A percentile compares a stretch with the other conserved stretches of the same genome.
phyloP scores from a whole-genome alignment of 2,888 invertebrate species.

The Phaonia tiefii region DNA sequence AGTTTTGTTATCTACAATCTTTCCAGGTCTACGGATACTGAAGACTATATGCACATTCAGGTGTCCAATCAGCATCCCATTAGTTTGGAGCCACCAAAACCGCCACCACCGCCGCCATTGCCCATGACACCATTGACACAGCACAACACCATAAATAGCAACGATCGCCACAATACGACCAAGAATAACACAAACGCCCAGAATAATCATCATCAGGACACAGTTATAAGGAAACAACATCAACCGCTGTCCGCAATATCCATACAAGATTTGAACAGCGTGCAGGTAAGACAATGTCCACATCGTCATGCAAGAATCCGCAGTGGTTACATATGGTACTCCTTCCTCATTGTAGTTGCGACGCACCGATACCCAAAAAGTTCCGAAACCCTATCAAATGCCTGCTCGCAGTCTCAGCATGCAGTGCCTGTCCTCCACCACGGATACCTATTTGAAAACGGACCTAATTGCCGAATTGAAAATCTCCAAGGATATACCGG shows the following conservation, averaged over 20 bases:
- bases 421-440: constrained; percentile 85
- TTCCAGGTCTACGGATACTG: constrained; percentile 80
- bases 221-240: constrained; percentile 82
- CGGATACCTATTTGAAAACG: constrained; percentile 88
- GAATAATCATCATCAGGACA: constrained; percentile 78
- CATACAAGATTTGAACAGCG: constrained; percentile 92
- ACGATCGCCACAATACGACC: constrained; percentile 68
- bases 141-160: constrained; percentile 68
- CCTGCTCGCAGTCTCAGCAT: constrained; percentile 89
- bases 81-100: constrained; percentile 77
- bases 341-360: constrained; percentile 82
- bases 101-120: constrained; percentile 82
- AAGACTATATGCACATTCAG: constrained; percentile 83
- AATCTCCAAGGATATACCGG: constrained; percentile 94
- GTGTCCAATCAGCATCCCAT: constrained; percentile 79
- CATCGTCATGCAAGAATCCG: not conserved
- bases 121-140: constrained; percentile 79
- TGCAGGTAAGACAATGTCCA: constrained; percentile 81
- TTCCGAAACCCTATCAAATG: constrained; percentile 92
- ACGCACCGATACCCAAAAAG: constrained; percentile 86
- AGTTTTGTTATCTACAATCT: not conserved
- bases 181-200: constrained; percentile 62
- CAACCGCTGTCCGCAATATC: constrained; percentile 94
- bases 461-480: constrained; percentile 96
- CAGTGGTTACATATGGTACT: not conserved